These are phyloP conservation scores for Brachyptera putata DNA, from an alignment of 2,888 invertebrate genomes.

Conservation along the genomic window DNA sequence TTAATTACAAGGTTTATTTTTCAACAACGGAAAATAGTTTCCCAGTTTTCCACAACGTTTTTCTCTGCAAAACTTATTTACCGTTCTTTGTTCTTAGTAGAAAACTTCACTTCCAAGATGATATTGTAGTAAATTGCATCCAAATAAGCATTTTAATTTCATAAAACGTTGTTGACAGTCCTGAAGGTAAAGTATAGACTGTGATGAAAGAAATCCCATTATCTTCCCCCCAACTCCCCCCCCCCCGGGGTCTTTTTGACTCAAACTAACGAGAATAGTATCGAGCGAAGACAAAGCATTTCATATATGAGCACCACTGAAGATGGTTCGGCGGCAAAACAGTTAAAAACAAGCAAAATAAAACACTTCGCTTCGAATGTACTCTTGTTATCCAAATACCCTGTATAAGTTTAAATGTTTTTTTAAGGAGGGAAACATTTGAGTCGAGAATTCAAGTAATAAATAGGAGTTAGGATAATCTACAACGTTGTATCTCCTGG, in stretches of 20 bases:
- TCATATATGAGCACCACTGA: slow-evolving; percentile 24
- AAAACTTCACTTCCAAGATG: too few relatives aligned
- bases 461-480: slow-evolving; percentile 6
- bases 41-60: too few relatives aligned
- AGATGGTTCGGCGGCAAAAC: background rate
- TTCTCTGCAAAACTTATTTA: too few relatives aligned
- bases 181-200: slow-evolving; percentile 3
- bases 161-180: slow-evolving; percentile 12
- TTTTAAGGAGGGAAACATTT: background rate
- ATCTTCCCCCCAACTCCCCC: background rate
- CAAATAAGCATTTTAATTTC: slow-evolving; percentile 7
- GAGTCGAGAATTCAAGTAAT: background rate
- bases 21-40: too few relatives aligned
- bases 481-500: background rate
- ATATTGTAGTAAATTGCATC: background rate
- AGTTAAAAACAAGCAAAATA: background rate
- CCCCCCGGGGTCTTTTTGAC: slow-evolving; percentile 3
- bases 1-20: too few relatives aligned
- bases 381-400: slow-evolving; percentile 1
- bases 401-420: background rate
- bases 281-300: slow-evolving; percentile 23
- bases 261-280: slow-evolving; percentile 16
- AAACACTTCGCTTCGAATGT: background rate
- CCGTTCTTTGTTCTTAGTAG: too few relatives aligned
- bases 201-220: slow-evolving; percentile 8